phyloP scores from a whole-genome alignment of 2,888 invertebrate genomes.

The Meteorus cinctellus region DNA sequence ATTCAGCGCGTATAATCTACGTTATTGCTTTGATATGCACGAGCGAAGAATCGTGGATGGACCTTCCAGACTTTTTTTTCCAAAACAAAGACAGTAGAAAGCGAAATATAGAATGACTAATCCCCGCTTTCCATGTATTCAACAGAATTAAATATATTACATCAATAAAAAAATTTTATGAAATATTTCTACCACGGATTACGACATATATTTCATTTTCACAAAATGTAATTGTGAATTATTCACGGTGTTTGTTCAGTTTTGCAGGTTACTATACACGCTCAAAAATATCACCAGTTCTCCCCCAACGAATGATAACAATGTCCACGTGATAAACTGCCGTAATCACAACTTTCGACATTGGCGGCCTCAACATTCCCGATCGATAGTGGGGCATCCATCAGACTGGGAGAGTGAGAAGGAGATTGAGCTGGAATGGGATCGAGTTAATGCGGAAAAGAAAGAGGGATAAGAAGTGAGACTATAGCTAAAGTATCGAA shows the following conservation, averaged over 20 bases:
- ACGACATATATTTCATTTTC: conserved; percentile 20
- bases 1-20: conserved; percentile 46
- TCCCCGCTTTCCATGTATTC: not conserved
- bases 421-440: not conserved
- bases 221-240: conserved; percentile 15
- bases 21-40: conserved; percentile 45
- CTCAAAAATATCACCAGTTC: conserved; percentile 34
- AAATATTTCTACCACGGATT: conserved; percentile 3
- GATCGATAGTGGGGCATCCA: conserved; percentile 54
- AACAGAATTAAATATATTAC: not conserved
- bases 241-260: conserved; percentile 10
- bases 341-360: conserved; percentile 53
- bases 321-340: conserved; percentile 50
- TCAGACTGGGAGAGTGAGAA: conserved; percentile 51
- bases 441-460: not conserved
- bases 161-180: conserved; percentile 14
- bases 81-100: conserved; percentile 14
- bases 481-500: conserved; percentile 45
- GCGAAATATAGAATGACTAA: conserved; percentile 6
- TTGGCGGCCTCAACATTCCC: conserved; percentile 48
- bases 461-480: not conserved
- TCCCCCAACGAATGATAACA: conserved; percentile 41
- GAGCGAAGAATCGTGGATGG: not conserved
- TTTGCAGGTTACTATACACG: conserved; percentile 10
- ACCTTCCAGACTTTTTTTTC: conserved; percentile 1